phyloP scores from a whole-genome alignment of 2,888 invertebrate species.

The Ochropleura plecta region DNA sequence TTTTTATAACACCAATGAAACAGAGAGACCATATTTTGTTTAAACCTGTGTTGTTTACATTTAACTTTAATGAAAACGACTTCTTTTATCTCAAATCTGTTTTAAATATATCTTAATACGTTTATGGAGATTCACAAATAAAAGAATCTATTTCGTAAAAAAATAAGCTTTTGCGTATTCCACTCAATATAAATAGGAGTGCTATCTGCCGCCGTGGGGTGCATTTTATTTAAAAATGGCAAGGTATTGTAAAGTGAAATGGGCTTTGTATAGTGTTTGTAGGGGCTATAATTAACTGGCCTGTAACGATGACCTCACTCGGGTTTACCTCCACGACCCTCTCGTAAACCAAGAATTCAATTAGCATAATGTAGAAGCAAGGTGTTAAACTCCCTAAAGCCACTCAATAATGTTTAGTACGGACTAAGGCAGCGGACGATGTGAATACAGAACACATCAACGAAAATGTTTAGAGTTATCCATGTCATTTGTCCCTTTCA shows the following conservation, averaged over 20 bases:
- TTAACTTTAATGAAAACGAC: conserved; percentile 17
- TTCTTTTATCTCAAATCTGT: conserved; percentile 12
- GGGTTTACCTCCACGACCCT: conserved; percentile 73
- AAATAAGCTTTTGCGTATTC: conserved; percentile 44
- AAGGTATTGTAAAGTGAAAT: conserved; percentile 76
- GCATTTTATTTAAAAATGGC: conserved; percentile 79
- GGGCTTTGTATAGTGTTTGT: conserved; percentile 74
- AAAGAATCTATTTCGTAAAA: conserved; percentile 21
- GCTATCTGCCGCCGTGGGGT: conserved; percentile 59
- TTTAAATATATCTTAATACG: neutral
- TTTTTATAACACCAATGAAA: conserved; percentile 6
- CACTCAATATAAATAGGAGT: conserved; percentile 40
- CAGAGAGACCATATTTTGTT: neutral
- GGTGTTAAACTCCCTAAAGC: conserved; percentile 64
- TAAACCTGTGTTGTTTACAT: neutral
- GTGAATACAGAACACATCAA: conserved; percentile 24
- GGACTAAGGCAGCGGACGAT: neutral
- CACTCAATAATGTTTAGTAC: conserved; percentile 47
- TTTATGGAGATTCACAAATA: neutral
- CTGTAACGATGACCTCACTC: conserved; percentile 75
- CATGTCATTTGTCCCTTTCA: conserved; percentile 13
- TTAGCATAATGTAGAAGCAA: conserved; percentile 79
- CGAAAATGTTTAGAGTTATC: conserved; percentile 26
- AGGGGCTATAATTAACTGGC: conserved; percentile 76
- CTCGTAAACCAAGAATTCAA: conserved; percentile 79